Evolutionary conservation across 2,113 vertebrate species (phyloP).

Genomic region (Pseudopipra pipra): DNA sequence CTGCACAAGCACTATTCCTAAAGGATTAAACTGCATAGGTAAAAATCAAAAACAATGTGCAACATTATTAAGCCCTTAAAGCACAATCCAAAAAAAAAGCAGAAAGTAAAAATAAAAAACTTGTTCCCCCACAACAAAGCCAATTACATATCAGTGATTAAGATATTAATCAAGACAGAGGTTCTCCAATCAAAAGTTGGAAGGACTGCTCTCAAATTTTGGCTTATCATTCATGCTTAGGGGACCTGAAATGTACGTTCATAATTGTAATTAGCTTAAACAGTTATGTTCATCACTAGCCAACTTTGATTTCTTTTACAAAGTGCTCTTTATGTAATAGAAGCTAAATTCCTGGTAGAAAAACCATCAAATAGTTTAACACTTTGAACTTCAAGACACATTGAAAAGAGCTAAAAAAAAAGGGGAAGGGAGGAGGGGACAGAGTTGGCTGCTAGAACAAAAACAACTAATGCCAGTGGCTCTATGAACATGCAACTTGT

Average conservation of each 20-base stretch:
- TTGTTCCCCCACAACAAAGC: conserved; percentile 41
- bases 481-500: conserved; percentile 1
- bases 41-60: conserved; percentile 80
- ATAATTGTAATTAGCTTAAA: conserved; percentile 40
- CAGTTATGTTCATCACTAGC: conserved; percentile 53
- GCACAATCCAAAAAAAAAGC: conserved; percentile 69
- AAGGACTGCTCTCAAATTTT: conserved; percentile 60
- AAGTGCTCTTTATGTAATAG: conserved; percentile 79
- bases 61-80: conserved; percentile 81
- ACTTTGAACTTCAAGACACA: conserved; percentile 59
- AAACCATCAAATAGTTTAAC: conserved; percentile 69
- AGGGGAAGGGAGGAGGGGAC: background rate
- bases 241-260: conserved; percentile 45
- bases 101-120: conserved; percentile 26
- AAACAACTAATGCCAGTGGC: conserved; percentile 17
- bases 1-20: conserved; percentile 74
- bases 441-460: conserved; percentile 36
- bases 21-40: conserved; percentile 82
- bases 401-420: conserved; percentile 11
- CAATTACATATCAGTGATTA: conserved; percentile 45
- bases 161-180: conserved; percentile 61
- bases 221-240: conserved; percentile 55
- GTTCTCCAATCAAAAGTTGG: conserved; percentile 63
- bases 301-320: conserved; percentile 70
- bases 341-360: conserved; percentile 67